Percentiles rank a stretch among this genome's conserved stretches.
Evolutionary conservation across 2,113 vertebrate genomes (phyloP).

Genomic region (Trogon surrucura): DNA sequence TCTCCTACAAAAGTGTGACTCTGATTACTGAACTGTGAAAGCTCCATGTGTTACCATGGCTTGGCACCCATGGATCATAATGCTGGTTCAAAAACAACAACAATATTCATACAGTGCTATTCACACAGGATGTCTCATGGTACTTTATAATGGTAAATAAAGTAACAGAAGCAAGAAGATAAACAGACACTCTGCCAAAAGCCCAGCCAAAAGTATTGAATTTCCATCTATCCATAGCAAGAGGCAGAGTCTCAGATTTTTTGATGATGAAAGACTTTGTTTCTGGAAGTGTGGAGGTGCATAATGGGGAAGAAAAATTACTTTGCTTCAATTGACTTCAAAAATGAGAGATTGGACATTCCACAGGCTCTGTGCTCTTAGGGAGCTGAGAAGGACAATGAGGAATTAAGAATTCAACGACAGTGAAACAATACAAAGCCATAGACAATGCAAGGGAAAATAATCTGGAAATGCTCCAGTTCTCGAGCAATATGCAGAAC

Average conservation of each 20-base stretch:
- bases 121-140: not conserved
- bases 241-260: not conserved
- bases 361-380: not conserved
- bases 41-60: not conserved
- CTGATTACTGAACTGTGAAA: slow-evolving; percentile 19
- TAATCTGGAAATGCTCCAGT: not conserved
- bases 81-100: not conserved
- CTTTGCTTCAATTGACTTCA: not conserved
- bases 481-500: not conserved
- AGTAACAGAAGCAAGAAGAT: not conserved
- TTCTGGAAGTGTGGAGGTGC: not conserved
- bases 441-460: not conserved
- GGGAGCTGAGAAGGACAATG: not conserved
- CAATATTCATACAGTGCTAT: not conserved
- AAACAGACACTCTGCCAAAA: slow-evolving; percentile 1
- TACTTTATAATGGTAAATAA: slow-evolving; percentile 27
- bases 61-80: slow-evolving; percentile 48
- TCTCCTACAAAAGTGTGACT: not conserved
- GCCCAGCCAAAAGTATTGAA: not conserved
- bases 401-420: not conserved
- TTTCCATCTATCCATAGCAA: slow-evolving; percentile 44
- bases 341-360: not conserved
- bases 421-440: not conserved
- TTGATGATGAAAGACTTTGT: not conserved
- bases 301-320: not conserved